These are phyloP conservation scores for Petrocephalus zakoni DNA, from an alignment of 2,113 vertebrate genomes.

Conservation along the genomic window DNA sequence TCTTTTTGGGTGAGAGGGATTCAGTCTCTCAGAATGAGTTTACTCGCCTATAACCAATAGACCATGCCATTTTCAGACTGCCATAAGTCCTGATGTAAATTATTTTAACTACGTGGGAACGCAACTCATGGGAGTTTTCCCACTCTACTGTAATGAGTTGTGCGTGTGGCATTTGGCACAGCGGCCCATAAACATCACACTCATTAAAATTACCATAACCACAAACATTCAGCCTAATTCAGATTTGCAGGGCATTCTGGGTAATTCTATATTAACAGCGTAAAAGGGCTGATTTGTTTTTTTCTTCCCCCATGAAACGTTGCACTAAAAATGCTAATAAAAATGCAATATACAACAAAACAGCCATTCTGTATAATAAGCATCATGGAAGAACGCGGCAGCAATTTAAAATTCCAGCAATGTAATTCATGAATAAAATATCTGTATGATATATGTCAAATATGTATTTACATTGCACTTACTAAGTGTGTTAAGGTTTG, in stretches of 20 bases:
- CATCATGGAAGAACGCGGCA: background rate
- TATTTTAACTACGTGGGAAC: conserved; percentile 22
- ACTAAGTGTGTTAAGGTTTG: background rate
- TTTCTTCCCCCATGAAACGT: background rate
- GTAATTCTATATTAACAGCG: conserved; percentile 31
- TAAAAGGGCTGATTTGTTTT: background rate
- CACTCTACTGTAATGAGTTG: conserved; percentile 58
- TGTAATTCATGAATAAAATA: conserved; percentile 11
- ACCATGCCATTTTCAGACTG: conserved; percentile 6
- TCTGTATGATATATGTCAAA: background rate
- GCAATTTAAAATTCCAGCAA: background rate
- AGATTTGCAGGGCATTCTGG: conserved; percentile 20
- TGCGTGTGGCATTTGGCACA: conserved; percentile 53
- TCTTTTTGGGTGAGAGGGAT: background rate
- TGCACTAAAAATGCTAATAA: background rate
- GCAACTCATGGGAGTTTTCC: conserved; percentile 18
- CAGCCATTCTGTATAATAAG: background rate
- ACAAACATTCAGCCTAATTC: conserved; percentile 45
- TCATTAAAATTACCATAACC: conserved; percentile 56
- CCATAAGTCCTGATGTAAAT: conserved; percentile 23
- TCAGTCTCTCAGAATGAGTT: background rate
- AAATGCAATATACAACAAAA: background rate
- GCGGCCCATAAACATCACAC: conserved; percentile 58
- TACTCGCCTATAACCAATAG: background rate
- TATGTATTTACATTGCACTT: background rate